Evolutionary conservation across 1,140 invertebrate species (phyloP).

Genomic region (Bursaphelenchus mucronatus): DNA sequence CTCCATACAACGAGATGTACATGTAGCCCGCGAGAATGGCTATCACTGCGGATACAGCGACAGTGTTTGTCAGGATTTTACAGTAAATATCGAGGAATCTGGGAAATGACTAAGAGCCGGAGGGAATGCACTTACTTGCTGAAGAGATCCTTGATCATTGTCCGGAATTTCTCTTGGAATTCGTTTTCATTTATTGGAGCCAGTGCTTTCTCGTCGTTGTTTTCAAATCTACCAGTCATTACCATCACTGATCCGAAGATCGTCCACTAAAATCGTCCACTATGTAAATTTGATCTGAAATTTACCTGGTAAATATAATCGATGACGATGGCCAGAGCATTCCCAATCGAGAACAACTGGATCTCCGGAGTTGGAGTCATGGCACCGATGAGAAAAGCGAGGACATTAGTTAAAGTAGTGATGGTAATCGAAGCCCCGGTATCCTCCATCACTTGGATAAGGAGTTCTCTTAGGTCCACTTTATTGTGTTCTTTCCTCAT

Average conservation of each 20-base stretch:
- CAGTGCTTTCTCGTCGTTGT: constrained; percentile 19
- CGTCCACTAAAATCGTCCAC: constrained; percentile 44
- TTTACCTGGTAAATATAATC: constrained; percentile 57
- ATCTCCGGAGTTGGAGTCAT: constrained; percentile 59
- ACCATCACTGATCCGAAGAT: constrained; percentile 54
- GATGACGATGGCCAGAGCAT: constrained; percentile 54
- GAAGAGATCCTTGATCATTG: constrained; percentile 1
- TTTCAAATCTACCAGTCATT: constrained; percentile 45
- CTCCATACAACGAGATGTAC: constrained; percentile 48
- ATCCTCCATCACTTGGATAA: constrained; percentile 54
- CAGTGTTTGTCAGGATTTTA: constrained; percentile 45
- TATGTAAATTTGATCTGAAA: constrained; percentile 15
- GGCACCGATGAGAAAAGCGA: constrained; percentile 58
- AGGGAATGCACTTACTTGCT: background rate
- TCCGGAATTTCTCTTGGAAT: constrained; percentile 13
- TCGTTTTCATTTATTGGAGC: background rate
- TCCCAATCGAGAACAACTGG: constrained; percentile 60
- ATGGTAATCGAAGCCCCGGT: constrained; percentile 59
- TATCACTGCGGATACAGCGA: constrained; percentile 38
- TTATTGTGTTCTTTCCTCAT: constrained; percentile 16
- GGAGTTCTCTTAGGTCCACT: constrained; percentile 20
- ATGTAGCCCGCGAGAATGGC: constrained; percentile 49
- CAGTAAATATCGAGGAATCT: constrained; percentile 49
- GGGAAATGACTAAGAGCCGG: constrained; percentile 13
- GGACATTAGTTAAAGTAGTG: constrained; percentile 56